Percentiles rank a stretch among this genome's conserved stretches.
These are phyloP conservation scores for Lingula anatina DNA, from an alignment of 2,888 invertebrate genomes.

Conservation along the genomic window DNA sequence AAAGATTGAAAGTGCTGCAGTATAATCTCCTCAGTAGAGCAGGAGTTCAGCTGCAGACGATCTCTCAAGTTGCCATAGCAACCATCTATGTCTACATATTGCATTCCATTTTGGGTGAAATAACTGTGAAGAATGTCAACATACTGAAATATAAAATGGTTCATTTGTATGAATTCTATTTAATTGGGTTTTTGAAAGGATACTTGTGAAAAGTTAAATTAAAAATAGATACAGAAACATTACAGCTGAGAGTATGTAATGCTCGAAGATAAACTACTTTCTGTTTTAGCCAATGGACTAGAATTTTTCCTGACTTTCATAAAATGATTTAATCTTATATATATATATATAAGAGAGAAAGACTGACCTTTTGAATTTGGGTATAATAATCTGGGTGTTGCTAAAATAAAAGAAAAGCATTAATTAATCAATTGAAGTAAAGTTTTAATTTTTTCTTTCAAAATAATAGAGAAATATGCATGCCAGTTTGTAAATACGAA, in stretches of 20 bases:
- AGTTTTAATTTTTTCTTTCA: too few species aligned
- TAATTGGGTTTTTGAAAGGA: background rate
- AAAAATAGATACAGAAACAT: too few species aligned
- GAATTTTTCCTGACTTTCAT: too few species aligned
- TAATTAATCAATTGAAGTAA: background rate
- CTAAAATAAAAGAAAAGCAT: slow-evolving; percentile 15
- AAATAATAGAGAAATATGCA: too few species aligned
- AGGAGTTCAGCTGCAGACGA: slow-evolving; percentile 24
- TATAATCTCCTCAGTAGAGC: slow-evolving; percentile 30
- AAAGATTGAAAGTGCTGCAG: slow-evolving; percentile 25
- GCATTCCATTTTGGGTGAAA: slow-evolving; percentile 25
- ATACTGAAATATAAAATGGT: slow-evolving; percentile 18
- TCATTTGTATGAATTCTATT: background rate
- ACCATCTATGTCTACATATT: slow-evolving; percentile 16
- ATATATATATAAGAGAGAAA: background rate
- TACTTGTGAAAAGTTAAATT: too few species aligned
- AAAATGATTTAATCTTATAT: background rate
- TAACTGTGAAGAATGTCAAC: slow-evolving; percentile 23
- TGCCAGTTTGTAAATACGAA: too few species aligned
- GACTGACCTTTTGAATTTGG: slow-evolving; percentile 3
- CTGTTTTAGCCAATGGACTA: background rate
- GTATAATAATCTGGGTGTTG: slow-evolving; percentile 25
- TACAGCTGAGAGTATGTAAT: too few species aligned
- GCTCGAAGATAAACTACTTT: background rate
- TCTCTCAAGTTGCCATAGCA: slow-evolving; percentile 14